phyloP scores from a whole-genome alignment of 2,113 vertebrate species.

The Brienomyrus longianalis region DNA sequence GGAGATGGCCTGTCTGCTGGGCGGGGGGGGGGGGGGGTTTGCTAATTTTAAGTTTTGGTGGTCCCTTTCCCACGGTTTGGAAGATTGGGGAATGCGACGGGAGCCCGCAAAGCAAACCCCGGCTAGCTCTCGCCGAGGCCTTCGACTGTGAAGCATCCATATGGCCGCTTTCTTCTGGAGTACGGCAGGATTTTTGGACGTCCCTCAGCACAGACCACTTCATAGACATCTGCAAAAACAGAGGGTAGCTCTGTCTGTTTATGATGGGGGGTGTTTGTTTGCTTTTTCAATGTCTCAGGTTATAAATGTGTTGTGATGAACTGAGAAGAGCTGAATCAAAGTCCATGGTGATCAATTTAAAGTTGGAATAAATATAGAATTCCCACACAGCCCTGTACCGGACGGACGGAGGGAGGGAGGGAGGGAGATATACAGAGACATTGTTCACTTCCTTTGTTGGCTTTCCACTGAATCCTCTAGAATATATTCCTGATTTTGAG shows the following conservation, averaged over 20 bases:
- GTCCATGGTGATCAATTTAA: background rate
- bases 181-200: background rate
- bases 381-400: background rate
- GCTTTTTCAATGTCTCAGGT: background rate
- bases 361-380: background rate
- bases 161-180: background rate
- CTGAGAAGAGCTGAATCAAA: background rate
- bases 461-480: background rate
- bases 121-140: background rate
- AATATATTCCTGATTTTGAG: background rate
- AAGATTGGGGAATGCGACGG: constrained; percentile 16
- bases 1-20: constrained; percentile 9
- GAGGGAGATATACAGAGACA: too few relatives aligned
- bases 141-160: background rate
- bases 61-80: constrained; percentile 37
- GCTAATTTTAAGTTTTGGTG: constrained; percentile 37
- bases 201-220: background rate
- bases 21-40: constrained; percentile 24
- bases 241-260: background rate
- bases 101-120: background rate
- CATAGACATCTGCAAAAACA: background rate
- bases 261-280: background rate
- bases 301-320: background rate
- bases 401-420: background rate
- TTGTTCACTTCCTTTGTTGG: background rate